phyloP scores from a whole-genome alignment of 1,140 invertebrate genomes.

The Aphaenogaster floridana region DNA sequence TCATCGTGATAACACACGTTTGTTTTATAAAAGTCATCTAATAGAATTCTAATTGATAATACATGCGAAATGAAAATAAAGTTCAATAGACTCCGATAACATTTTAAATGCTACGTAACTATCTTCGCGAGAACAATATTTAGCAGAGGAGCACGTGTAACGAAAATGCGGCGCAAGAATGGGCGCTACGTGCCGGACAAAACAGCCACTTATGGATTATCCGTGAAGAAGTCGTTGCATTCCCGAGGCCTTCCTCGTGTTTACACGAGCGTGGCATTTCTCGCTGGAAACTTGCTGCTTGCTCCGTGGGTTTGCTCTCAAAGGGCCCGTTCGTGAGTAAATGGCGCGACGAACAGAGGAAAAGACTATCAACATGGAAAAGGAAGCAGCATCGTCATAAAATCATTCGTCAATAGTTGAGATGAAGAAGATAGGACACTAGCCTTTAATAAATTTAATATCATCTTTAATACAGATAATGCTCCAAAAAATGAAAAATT shows the following conservation, averaged over 20 bases:
- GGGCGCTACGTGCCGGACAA: constrained; percentile 53
- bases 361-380: constrained; percentile 58
- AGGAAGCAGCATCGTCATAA: constrained; percentile 49
- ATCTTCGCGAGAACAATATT: constrained; percentile 38
- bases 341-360: constrained; percentile 61
- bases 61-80: background rate
- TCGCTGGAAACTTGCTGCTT: constrained; percentile 76
- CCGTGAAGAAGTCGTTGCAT: constrained; percentile 70
- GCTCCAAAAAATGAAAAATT: background rate
- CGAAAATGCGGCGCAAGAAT: constrained; percentile 56
- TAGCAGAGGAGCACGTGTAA: constrained; percentile 37
- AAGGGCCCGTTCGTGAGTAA: constrained; percentile 61
- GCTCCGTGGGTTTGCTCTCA: constrained; percentile 49
- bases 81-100: background rate
- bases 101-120: constrained; percentile 30
- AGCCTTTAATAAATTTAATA: background rate
- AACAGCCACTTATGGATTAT: constrained; percentile 72
- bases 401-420: constrained; percentile 64
- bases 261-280: constrained; percentile 80
- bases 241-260: constrained; percentile 73
- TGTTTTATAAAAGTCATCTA: background rate
- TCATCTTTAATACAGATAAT: background rate
- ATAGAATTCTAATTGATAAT: background rate
- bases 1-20: background rate
- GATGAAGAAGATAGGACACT: background rate